phyloP scores from a whole-genome alignment of 2,797 vertebrate species.

The Helostoma temminkii region DNA sequence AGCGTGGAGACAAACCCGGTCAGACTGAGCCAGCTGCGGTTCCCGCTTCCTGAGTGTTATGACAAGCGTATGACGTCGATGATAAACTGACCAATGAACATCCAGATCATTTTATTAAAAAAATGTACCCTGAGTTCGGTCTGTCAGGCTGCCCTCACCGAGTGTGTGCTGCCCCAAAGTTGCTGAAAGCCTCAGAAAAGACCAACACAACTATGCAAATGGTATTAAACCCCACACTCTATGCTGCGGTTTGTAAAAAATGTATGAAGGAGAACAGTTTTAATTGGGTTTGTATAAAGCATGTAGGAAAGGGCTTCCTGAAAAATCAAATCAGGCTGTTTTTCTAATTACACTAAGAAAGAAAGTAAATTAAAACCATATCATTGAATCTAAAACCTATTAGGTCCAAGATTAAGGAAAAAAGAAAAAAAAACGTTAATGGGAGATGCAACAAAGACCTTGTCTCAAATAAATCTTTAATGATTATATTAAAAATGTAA shows the following conservation, averaged over 20 bases:
- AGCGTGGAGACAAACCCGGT: conserved; percentile 36
- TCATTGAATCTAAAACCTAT: not conserved
- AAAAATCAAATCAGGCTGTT: not conserved
- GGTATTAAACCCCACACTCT: not conserved
- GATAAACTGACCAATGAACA: conserved; percentile 42
- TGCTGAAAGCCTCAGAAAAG: too few species aligned
- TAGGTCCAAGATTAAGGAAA: not conserved
- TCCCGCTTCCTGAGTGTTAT: conserved; percentile 67
- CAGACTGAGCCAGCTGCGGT: conserved; percentile 23
- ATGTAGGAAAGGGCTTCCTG: not conserved
- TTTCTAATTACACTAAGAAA: too few species aligned
- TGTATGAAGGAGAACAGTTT: too few species aligned
- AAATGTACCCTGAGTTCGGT: rapidly evolving
- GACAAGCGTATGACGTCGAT: conserved; percentile 10
- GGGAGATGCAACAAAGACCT: not conserved
- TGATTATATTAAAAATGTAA: conserved; percentile 54
- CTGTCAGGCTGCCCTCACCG: not conserved
- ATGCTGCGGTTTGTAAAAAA: too few species aligned
- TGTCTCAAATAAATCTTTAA: conserved; percentile 63
- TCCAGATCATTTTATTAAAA: not conserved
- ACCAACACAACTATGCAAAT: too few species aligned
- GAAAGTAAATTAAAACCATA: not conserved
- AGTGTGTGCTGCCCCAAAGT: too few species aligned
- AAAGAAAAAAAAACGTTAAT: not conserved
- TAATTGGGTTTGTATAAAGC: not conserved